Base-by-base conservation (phyloP, 2,888 invertebrate genomes). In the Plusia festucae region DNA sequence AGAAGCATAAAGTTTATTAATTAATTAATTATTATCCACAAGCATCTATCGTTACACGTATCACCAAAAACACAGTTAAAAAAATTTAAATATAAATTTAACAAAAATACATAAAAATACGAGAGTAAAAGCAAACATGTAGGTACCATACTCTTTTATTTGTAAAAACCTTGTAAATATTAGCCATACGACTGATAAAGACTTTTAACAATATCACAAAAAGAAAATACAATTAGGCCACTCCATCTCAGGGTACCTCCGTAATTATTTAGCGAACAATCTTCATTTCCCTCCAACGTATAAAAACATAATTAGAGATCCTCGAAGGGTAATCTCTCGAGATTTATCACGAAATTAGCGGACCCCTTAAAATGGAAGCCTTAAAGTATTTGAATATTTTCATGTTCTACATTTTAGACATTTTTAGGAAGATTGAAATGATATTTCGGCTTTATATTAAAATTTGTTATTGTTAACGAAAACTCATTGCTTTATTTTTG, bases 281-380 rank as follows among this genome's bases (percentile, higher is more conserved):
- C 79, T 79, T 76, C 68, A 68, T 65, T 72, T 72, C 68, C 70
- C 60, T 54, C 71, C 70, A 66, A 57, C 72, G 70, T 73, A 79
- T 83, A 85, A 85, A 87, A 86, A 83, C 73, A 83, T 83, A 84
- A 87, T 87, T 85, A 86, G 81, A 65, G 59, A 81, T 73, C 68
- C 83, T 85, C 81, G 75, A 81, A 83, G 73, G 77, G 82, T 82
- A 85, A 86, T 86, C 85, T 79, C 79, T 68, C 55, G 72, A 82
- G 85, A 85, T 85, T 86, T 85, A 85, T 85, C 68, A 78, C 65
- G 63, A 82, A 87, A 87, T 87, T 85, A 87, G 79, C 78, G 70
- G 78, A 71, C 75, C 79, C 74, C 71, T 70, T 69, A 74, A 82
- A 87, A 84, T 77, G 76, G 74, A 73, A 73, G 71, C 71, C 52